Conservation (phyloP, 2,797 vertebrate species). For the Lagodon rhomboides region DNA sequence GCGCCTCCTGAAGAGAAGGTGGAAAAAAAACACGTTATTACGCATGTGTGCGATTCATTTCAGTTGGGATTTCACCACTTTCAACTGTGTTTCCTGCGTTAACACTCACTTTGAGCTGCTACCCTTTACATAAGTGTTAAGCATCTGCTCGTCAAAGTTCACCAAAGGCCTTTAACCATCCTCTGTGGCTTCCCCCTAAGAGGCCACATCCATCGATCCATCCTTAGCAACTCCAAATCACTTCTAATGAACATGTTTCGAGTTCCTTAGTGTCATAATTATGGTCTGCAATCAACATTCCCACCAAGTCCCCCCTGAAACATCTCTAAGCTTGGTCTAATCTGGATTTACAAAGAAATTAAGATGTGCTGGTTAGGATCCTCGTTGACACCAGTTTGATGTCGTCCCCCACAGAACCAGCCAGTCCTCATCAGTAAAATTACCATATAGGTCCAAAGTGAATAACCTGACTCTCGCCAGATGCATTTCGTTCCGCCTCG, state of each 20-base stretch:
- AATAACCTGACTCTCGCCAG: too few species aligned
- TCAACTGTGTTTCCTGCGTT: not conserved
- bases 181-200: not conserved
- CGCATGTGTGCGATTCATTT: not conserved
- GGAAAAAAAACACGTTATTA: not conserved
- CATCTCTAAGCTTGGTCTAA: not conserved
- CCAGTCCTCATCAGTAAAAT: too few species aligned
- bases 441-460: too few species aligned
- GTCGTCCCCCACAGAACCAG: too few species aligned
- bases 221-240: not conserved
- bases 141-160: not conserved
- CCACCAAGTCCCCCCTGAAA: not conserved
- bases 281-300: not conserved
- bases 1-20: slow-evolving; percentile 74
- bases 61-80: not conserved
- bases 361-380: not conserved
- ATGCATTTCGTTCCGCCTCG: too few species aligned
- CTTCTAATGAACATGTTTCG: not conserved
- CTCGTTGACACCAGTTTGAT: too few species aligned
- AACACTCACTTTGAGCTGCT: not conserved
- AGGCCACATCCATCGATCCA: not conserved
- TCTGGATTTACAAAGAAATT: slow-evolving; percentile 1
- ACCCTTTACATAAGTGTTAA: not conserved
- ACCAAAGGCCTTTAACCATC: not conserved
- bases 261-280: slow-evolving; percentile 3